These are phyloP conservation scores for Nesometra sesokonis DNA, from an alignment of 35 echinoderm and acorn worm genomes.

Conservation along the genomic window DNA sequence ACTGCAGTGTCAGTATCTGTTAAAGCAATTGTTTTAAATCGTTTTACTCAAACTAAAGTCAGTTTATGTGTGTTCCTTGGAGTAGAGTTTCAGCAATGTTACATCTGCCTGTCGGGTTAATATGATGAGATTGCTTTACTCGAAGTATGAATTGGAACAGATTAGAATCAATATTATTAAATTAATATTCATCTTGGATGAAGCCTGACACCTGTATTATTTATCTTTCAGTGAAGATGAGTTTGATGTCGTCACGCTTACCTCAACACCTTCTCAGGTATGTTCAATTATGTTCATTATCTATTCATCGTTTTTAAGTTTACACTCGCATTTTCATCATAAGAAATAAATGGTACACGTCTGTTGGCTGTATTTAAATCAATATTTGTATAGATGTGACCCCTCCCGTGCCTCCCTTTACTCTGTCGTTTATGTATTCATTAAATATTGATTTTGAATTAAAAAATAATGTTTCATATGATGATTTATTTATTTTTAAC, in stretches of 20 bases:
- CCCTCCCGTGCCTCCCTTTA: too few species aligned
- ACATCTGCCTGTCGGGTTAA: not conserved
- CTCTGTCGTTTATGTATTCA: too few species aligned
- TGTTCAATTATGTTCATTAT: slow-evolving; percentile 2
- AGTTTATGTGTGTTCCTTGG: not conserved
- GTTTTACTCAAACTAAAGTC: not conserved
- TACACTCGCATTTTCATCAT: not conserved
- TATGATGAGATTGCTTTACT: not conserved
- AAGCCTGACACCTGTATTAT: not conserved
- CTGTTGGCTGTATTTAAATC: too few species aligned
- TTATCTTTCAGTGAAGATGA: slow-evolving; percentile 84
- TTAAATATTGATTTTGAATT: too few species aligned
- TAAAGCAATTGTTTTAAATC: not conserved
- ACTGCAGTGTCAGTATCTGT: too few species aligned
- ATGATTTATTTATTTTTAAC: too few species aligned
- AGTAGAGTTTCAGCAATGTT: not conserved
- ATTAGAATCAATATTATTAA: slow-evolving; percentile 1
- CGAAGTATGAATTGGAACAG: not conserved
- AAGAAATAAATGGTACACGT: too few species aligned
- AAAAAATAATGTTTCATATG: too few species aligned
- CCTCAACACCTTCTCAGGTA: slow-evolving; percentile 87
- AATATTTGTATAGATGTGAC: not conserved
- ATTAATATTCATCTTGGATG: not conserved
- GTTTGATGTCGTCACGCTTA: slow-evolving; percentile 87
- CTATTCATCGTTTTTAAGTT: not conserved